A percentile compares a stretch with the other conserved stretches of the same genome.
Conservation (phyloP, 2,797 vertebrate species). For the Lateolabrax maculatus region DNA sequence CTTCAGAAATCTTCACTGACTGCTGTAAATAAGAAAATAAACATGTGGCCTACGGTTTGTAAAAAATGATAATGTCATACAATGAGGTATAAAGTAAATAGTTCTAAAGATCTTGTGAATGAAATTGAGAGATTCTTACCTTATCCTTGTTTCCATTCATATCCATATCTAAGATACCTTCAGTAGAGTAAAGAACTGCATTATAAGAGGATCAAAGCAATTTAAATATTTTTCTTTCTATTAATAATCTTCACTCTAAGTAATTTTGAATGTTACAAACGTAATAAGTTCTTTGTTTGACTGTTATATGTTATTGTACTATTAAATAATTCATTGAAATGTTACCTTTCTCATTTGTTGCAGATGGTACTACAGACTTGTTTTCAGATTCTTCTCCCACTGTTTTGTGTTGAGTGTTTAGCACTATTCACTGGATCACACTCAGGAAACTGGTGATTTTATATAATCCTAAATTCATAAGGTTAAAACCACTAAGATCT, state of each 20-base stretch:
- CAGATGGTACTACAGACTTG: too few relatives aligned
- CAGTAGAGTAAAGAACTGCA: not conserved
- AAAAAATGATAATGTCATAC: rapidly evolving
- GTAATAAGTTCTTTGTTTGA: too few relatives aligned
- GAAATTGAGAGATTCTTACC: conserved; percentile 11
- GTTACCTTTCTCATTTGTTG: not conserved
- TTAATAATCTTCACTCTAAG: too few relatives aligned
- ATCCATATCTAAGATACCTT: not conserved
- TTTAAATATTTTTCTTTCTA: too few relatives aligned
- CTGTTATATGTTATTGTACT: not conserved
- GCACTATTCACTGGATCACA: not conserved
- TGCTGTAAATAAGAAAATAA: not conserved
- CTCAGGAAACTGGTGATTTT: not conserved
- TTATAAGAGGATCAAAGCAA: not conserved
- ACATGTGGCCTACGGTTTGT: too few relatives aligned
- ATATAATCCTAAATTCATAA: too few relatives aligned
- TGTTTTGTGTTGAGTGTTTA: not conserved
- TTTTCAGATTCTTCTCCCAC: not conserved
- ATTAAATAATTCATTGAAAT: too few relatives aligned
- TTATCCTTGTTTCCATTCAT: not conserved
- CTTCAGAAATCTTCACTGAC: not conserved
- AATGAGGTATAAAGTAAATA: not conserved
- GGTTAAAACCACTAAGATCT: too few relatives aligned
- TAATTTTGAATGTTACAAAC: too few relatives aligned
- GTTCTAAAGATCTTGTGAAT: not conserved